Conservation (phyloP, 1,140 invertebrate genomes). For the Spodoptera litura region DNA sequence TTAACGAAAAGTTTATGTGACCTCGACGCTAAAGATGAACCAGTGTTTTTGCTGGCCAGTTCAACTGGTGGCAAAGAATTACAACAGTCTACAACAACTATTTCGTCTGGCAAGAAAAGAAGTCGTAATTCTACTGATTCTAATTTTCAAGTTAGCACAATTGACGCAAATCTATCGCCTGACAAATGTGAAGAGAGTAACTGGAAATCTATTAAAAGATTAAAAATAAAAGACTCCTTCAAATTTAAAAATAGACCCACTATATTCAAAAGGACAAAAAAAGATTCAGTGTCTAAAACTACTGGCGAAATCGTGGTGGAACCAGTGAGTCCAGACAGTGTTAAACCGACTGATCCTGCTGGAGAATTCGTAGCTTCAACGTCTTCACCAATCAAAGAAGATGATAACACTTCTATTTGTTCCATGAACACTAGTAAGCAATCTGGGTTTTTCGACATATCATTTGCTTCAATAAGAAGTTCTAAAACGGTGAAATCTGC, state of each 20-base stretch:
- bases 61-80: constrained; percentile 72
- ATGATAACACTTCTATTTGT: constrained; percentile 82
- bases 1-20: constrained; percentile 82
- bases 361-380: constrained; percentile 81
- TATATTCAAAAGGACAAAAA: constrained; percentile 82
- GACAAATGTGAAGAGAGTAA: constrained; percentile 81
- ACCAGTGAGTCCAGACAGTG: constrained; percentile 73
- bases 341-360: constrained; percentile 78
- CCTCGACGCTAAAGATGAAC: constrained; percentile 77
- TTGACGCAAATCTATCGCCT: constrained; percentile 75
- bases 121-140: constrained; percentile 84
- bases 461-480: constrained; percentile 81
- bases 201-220: constrained; percentile 85
- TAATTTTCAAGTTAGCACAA: constrained; percentile 78
- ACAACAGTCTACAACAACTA: constrained; percentile 80
- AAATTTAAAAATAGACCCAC: constrained; percentile 84
- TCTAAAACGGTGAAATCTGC: constrained; percentile 83
- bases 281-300: constrained; percentile 76
- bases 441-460: constrained; percentile 85
- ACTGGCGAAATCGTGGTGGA: constrained; percentile 78
- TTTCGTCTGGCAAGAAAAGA: constrained; percentile 82
- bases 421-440: constrained; percentile 84
- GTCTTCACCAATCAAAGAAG: constrained; percentile 82
- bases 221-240: constrained; percentile 86
- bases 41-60: constrained; percentile 70